A percentile compares a stretch with the other conserved stretches of the same genome.
Conservation (phyloP, 2,888 invertebrate species). For the Macaria liturata region DNA sequence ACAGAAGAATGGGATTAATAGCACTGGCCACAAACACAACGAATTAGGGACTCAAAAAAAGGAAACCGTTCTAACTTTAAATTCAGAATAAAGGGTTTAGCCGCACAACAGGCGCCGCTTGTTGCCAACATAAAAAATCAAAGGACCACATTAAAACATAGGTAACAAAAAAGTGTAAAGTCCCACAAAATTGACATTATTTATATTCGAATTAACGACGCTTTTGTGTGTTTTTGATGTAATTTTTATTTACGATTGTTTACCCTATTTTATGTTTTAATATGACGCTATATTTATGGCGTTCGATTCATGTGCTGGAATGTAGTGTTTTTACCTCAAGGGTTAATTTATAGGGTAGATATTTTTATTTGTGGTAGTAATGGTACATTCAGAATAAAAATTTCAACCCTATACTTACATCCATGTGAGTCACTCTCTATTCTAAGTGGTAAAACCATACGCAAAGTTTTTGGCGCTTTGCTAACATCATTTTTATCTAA, state of each 20-base stretch:
- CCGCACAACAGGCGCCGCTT: constrained; percentile 74
- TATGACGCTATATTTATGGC: constrained; percentile 73
- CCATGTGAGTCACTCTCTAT: too few relatives aligned
- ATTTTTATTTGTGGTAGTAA: too few relatives aligned
- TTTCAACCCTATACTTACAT: neutral
- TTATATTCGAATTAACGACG: constrained; percentile 75
- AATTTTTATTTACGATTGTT: constrained; percentile 83
- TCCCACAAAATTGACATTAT: constrained; percentile 76
- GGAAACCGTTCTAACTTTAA: constrained; percentile 53
- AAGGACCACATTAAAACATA: constrained; percentile 32
- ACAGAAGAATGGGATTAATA: constrained; percentile 71
- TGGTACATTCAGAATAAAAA: too few relatives aligned
- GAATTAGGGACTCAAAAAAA: constrained; percentile 40
- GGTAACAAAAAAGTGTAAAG: constrained; percentile 74
- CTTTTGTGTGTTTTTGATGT: constrained; percentile 75
- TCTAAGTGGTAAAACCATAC: too few relatives aligned
- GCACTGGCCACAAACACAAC: constrained; percentile 39
- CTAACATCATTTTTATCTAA: neutral
- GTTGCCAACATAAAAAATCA: constrained; percentile 65
- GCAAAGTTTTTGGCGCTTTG: neutral
- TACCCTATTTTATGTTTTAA: constrained; percentile 82
- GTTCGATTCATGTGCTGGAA: constrained; percentile 61
- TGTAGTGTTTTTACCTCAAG: constrained; percentile 52
- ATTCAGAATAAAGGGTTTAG: constrained; percentile 71
- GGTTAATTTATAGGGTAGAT: constrained; percentile 59